A percentile compares a stretch with the other conserved stretches of the same genome.
These are phyloP conservation scores for Jaculus jaculus DNA, from an alignment of 2,113 vertebrate species.

Conservation along the genomic window DNA sequence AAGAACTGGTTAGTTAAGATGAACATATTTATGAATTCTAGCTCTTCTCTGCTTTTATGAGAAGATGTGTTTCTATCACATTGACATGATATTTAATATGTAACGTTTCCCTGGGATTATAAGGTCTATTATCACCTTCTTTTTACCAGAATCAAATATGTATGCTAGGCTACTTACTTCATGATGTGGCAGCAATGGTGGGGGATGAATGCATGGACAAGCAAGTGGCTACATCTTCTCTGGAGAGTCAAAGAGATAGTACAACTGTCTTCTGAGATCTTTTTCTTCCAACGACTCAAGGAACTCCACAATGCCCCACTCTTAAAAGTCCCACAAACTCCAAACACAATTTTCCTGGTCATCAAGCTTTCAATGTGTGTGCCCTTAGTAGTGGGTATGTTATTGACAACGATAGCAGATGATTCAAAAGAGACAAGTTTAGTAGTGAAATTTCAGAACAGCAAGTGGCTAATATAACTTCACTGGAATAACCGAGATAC, in stretches of 20 bases:
- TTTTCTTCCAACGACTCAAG: too few species aligned
- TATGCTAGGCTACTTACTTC: fast-evolving
- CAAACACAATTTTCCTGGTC: background rate
- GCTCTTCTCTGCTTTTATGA: background rate
- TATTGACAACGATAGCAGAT: too few species aligned
- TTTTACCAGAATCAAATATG: background rate
- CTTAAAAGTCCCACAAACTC: background rate
- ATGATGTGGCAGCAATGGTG: background rate
- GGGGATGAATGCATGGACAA: background rate
- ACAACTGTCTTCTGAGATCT: background rate
- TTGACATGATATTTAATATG: background rate
- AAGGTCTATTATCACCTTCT: background rate
- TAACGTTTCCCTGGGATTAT: background rate
- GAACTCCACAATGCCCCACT: background rate
- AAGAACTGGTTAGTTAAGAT: background rate
- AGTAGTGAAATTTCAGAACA: too few species aligned
- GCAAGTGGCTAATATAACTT: background rate
- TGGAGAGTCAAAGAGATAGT: background rate
- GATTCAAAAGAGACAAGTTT: too few species aligned
- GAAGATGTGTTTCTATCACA: background rate
- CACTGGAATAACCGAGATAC: background rate
- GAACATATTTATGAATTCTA: background rate
- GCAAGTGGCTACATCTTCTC: background rate
- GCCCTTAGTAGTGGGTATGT: too few species aligned
- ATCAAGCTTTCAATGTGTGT: too few species aligned